These are phyloP conservation scores for Xanthostigma xanthostigma DNA, from an alignment of 2,888 invertebrate genomes.

Conservation along the genomic window DNA sequence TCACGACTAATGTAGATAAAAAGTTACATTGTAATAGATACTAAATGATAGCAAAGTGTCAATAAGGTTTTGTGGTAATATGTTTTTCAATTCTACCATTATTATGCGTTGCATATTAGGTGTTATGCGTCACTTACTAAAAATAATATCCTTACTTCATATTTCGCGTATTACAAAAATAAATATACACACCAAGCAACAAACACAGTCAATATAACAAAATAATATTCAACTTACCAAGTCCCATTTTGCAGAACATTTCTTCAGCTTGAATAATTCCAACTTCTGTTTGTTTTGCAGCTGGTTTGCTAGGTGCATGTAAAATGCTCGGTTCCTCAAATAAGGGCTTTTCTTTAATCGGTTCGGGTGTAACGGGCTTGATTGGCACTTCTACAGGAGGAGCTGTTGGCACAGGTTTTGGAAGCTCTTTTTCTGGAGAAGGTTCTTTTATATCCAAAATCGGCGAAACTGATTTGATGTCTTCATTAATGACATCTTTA, in stretches of 20 bases:
- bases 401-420: slow-evolving; percentile 4
- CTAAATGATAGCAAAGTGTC: no score
- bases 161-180: no score
- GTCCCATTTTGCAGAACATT: slow-evolving; percentile 55
- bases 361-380: slow-evolving; percentile 6
- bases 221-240: slow-evolving; percentile 42
- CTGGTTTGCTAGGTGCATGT: background rate
- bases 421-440: slow-evolving; percentile 1
- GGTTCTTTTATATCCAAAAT: slow-evolving; percentile 5
- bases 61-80: no score
- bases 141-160: no score
- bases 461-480: slow-evolving; percentile 10
- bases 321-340: background rate
- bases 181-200: background rate
- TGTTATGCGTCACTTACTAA: no score
- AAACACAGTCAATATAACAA: background rate
- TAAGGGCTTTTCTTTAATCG: background rate
- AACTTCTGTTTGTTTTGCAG: slow-evolving; percentile 8
- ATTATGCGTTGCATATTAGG: no score
- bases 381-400: slow-evolving; percentile 1
- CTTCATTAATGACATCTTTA: slow-evolving; percentile 21
- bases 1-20: no score
- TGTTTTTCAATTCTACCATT: no score
- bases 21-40: no score
- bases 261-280: slow-evolving; percentile 47